Conservation (phyloP, 2,113 vertebrate species). For the Callorhinus ursinus region DNA sequence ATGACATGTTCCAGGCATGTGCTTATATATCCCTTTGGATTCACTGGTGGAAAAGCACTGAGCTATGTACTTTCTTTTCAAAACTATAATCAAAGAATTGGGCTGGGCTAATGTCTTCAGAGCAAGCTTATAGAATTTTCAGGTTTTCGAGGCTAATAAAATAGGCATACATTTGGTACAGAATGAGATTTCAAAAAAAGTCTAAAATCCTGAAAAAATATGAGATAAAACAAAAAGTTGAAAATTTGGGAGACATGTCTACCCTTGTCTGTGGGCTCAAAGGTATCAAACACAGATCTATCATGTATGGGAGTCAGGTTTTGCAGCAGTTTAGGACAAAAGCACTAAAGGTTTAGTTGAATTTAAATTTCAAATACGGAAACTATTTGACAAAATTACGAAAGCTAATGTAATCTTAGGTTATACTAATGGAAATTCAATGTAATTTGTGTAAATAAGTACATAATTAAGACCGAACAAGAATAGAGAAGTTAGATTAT, state of each 20-base stretch:
- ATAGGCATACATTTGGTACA: neutral
- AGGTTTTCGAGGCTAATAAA: neutral
- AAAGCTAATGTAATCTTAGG: neutral
- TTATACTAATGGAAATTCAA: neutral
- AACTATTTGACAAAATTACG: neutral
- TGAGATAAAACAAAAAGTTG: neutral
- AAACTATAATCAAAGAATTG: neutral
- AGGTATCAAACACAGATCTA: fast-evolving
- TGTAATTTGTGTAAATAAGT: neutral
- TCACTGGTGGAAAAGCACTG: neutral
- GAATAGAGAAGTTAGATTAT: neutral
- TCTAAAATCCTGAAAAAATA: neutral
- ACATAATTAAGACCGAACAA: neutral
- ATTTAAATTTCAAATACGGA: neutral
- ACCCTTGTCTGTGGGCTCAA: neutral
- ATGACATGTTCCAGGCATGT: too few relatives aligned
- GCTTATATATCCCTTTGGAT: neutral
- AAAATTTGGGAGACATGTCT: neutral
- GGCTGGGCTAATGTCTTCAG: neutral
- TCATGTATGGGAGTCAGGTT: neutral
- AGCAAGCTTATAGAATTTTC: neutral
- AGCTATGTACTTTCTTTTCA: neutral
- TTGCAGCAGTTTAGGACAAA: neutral
- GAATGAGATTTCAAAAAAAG: neutral
- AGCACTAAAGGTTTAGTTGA: neutral